Base-by-base conservation (phyloP, 2,888 invertebrate species). In the Plebejus anna region DNA sequence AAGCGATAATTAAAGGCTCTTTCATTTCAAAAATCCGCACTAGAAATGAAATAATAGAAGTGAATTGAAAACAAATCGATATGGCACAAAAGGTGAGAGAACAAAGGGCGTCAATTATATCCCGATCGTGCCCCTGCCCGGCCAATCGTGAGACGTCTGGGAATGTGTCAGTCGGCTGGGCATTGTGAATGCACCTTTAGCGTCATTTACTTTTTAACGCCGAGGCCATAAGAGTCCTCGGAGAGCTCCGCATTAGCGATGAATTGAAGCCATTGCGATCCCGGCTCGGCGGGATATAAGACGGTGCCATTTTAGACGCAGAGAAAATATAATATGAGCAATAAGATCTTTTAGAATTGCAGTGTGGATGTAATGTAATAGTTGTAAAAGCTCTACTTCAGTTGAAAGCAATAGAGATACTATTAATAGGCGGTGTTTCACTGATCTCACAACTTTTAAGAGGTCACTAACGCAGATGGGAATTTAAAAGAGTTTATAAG, bases 201-300 rank as follows among this genome's bases (percentile, higher is more conserved):
- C 84, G 83, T 84, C 85, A 85, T 84, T 86, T 86, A 83, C 83
- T 83, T 82, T 82, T 83, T 82, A 81, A 80, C 80, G 78, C 82
- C 84, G 77, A 79, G 78, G 76, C 77, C 76, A 75, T 73, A 77
- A 77, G 77, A 78, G 70, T 77, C 78, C 79, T 77, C 78, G 80
- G 78, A 84, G 84, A 79, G 83, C 86, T 83, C 79, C 76, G 81
- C 83, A 84, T 86, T 84, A 85, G 83, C 82, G 78, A 82, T 84
- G 85, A 84, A 84, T 84, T 83, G 81, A 81, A 81, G 81, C 79
- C 79, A 78, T 77, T 76, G 77, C 70, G 76, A 51, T 32, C 28
- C 55, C 51, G 6, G 51, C 4, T 22, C 72, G 11, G 72, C 72
- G 4, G 28, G 11, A 16, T 32, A 55, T 73, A 51, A 47, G 72